A percentile compares a stretch with the other conserved stretches of the same genome.
These are phyloP conservation scores for Drosophila prosaltans DNA, from an alignment of 1,140 invertebrate genomes.

Conservation along the genomic window DNA sequence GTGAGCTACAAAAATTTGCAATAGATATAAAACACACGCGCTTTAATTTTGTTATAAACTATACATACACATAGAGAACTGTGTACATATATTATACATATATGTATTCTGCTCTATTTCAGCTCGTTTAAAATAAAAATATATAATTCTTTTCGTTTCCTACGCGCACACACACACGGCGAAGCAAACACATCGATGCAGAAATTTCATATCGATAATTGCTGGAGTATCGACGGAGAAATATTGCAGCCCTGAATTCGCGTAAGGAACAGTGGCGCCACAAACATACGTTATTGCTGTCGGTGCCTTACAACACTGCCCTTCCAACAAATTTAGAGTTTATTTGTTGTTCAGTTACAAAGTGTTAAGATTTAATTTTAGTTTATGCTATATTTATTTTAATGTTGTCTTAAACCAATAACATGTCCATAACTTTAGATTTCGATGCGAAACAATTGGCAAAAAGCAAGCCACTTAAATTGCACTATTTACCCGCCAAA, in stretches of 20 bases:
- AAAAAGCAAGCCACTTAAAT: constrained; percentile 77
- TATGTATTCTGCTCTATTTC: constrained; percentile 21
- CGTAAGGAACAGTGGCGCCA: background rate
- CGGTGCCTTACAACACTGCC: background rate
- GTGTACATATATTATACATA: constrained; percentile 5
- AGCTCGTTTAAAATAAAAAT: constrained; percentile 23
- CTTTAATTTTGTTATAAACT: constrained; percentile 14
- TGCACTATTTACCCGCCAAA: constrained; percentile 90
- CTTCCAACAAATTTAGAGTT: background rate
- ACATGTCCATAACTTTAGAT: constrained; percentile 84
- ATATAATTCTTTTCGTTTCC: constrained; percentile 22
- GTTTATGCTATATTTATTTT: constrained; percentile 37
- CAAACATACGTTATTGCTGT: background rate
- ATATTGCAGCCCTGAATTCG: background rate
- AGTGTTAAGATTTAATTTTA: constrained; percentile 32
- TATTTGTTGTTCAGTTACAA: background rate
- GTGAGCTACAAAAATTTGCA: constrained; percentile 48
- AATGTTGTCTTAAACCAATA: constrained; percentile 18
- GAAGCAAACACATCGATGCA: constrained; percentile 20
- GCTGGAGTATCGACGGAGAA: background rate
- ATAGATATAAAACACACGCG: constrained; percentile 35
- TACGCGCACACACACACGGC: constrained; percentile 16
- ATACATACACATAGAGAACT: background rate
- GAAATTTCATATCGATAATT: constrained; percentile 3
- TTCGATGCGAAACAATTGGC: constrained; percentile 83